These are phyloP conservation scores for Typhlomys cinereus DNA, from an alignment of 2,113 vertebrate genomes.

Conservation along the genomic window DNA sequence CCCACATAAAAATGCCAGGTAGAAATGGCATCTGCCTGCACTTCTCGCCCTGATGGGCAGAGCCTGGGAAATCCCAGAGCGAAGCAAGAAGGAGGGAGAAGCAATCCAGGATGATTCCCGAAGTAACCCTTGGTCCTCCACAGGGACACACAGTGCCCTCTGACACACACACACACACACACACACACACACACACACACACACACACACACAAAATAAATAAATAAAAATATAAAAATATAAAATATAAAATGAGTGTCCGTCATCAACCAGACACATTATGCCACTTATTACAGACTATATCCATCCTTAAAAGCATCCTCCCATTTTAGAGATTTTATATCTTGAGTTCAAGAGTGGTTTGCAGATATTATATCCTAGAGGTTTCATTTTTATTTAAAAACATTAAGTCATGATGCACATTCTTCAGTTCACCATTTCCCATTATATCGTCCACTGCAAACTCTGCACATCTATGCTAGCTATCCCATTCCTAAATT, in stretches of 20 bases:
- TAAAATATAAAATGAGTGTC: background rate
- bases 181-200: too few relatives aligned
- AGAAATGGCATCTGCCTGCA: too few relatives aligned
- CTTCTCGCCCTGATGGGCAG: too few relatives aligned
- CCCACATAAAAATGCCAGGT: too few relatives aligned
- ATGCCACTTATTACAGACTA: background rate
- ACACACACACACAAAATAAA: too few relatives aligned
- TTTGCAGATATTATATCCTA: background rate
- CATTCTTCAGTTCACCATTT: background rate
- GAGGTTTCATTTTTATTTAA: background rate
- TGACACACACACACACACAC: too few relatives aligned
- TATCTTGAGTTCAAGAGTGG: background rate
- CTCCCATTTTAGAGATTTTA: background rate
- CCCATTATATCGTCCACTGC: background rate
- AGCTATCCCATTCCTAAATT: background rate
- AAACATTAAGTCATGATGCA: background rate
- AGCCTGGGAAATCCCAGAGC: too few relatives aligned
- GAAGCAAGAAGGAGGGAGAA: too few relatives aligned
- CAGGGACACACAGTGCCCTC: too few relatives aligned
- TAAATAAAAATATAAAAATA: too few relatives aligned
- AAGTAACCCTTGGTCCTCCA: too few relatives aligned
- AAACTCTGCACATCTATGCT: background rate
- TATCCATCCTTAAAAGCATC: background rate
- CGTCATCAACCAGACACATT: background rate
- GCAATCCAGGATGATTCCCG: too few relatives aligned